phyloP scores from a whole-genome alignment of 1,140 invertebrate genomes.

The Nylanderia fulva region DNA sequence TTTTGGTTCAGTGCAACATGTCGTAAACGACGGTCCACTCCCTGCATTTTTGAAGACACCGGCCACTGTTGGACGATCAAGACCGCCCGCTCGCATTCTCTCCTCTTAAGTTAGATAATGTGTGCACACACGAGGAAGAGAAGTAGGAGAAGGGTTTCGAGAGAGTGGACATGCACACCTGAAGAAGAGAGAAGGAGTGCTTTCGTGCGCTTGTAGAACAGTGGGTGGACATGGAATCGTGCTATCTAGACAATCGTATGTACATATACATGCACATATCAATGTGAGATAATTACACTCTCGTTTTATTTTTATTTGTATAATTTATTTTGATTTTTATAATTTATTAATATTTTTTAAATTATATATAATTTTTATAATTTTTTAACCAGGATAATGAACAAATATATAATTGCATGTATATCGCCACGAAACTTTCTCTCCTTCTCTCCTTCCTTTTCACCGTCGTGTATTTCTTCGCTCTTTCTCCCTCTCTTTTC shows the following conservation, averaged over 20 bases:
- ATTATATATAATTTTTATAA: no score
- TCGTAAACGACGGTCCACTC: slow-evolving; percentile 77
- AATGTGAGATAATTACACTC: no score
- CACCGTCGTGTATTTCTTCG: slow-evolving; percentile 9
- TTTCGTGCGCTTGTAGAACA: no score
- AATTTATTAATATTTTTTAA: no score
- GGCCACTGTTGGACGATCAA: slow-evolving; percentile 66
- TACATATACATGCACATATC: no score
- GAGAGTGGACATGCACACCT: slow-evolving; percentile 46
- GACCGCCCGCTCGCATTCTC: slow-evolving; percentile 80
- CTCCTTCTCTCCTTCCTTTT: slow-evolving; percentile 45
- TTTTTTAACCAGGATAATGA: no score
- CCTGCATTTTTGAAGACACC: slow-evolving; percentile 82
- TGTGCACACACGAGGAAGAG: slow-evolving; percentile 56
- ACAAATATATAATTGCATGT: no score
- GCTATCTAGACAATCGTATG: no score
- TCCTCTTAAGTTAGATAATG: slow-evolving; percentile 64
- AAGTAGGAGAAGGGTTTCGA: slow-evolving; percentile 37
- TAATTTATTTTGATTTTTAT: no score
- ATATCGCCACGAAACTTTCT: slow-evolving; percentile 37
- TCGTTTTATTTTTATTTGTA: no score
- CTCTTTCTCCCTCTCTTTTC: slow-evolving; percentile 26
- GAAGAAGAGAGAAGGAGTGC: no score
- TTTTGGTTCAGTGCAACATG: background rate
- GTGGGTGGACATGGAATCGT: no score